Evolutionary conservation across 2,113 vertebrate genomes (phyloP).

Genomic region (Smithornis capensis): DNA sequence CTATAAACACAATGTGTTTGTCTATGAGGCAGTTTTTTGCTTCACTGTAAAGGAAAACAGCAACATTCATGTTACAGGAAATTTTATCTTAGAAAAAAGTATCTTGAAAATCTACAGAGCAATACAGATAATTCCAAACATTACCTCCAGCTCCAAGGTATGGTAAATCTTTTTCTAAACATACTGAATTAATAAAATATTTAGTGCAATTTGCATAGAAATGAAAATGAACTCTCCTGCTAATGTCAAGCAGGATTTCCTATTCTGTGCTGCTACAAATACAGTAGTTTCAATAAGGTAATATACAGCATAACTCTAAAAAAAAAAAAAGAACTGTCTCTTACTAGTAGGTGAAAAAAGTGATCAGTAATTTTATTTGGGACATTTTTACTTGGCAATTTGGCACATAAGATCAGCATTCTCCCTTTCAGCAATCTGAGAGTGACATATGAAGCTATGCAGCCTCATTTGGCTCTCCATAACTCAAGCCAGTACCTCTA

Average conservation of each 20-base stretch:
- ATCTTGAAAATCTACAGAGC: not conserved
- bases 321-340: not conserved
- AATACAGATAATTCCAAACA: not conserved
- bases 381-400: not conserved
- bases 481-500: not conserved
- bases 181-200: not conserved
- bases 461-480: not conserved
- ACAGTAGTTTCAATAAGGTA: not conserved
- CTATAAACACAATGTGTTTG: slow-evolving; percentile 88
- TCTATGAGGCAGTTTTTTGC: slow-evolving; percentile 88
- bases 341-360: not conserved
- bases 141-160: not conserved
- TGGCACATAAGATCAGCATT: not conserved
- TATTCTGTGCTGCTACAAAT: not conserved
- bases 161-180: not conserved
- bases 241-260: not conserved
- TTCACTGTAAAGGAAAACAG: slow-evolving; percentile 84
- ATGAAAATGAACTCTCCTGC: not conserved
- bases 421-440: not conserved
- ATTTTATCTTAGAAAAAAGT: not conserved
- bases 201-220: not conserved
- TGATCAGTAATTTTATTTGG: not conserved
- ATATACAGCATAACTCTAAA: not conserved
- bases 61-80: slow-evolving; percentile 2
- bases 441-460: not conserved